A percentile compares a stretch with the other conserved stretches of the same genome.
These are phyloP conservation scores for Rhabditoides inermis DNA, from an alignment of 2,888 invertebrate genomes.

Conservation along the genomic window DNA sequence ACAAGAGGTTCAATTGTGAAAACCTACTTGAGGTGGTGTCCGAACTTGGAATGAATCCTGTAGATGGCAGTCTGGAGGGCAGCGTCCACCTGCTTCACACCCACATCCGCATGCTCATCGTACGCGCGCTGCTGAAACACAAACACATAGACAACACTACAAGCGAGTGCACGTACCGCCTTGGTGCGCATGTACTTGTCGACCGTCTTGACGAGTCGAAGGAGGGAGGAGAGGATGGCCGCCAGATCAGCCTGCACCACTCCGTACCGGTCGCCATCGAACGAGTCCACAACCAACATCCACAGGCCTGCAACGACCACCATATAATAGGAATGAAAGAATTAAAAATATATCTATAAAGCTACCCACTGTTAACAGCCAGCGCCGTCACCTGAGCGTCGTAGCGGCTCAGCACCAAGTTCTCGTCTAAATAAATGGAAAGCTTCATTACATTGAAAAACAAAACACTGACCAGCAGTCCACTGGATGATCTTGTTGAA, in stretches of 20 bases:
- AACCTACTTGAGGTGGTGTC: too few relatives aligned
- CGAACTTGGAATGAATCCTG: too few relatives aligned
- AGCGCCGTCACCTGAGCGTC: conserved; percentile 4
- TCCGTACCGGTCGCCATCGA: conserved; percentile 30
- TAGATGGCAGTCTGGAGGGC: too few relatives aligned
- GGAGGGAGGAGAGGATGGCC: conserved; percentile 10
- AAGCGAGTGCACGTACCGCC: conserved; percentile 24
- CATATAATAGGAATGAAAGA: not conserved
- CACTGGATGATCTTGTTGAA: too few relatives aligned
- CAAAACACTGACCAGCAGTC: not conserved
- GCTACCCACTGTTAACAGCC: conserved; percentile 1
- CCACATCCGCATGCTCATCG: too few relatives aligned
- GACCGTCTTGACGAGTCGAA: conserved; percentile 15
- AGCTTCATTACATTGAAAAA: not conserved
- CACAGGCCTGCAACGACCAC: conserved; percentile 23
- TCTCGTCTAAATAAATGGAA: conserved; percentile 2
- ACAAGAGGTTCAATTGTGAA: too few relatives aligned
- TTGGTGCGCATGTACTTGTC: conserved; percentile 23
- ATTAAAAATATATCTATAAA: not conserved
- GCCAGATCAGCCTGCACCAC: conserved; percentile 30
- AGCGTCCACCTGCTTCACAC: too few relatives aligned
- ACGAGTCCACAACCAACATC: conserved; percentile 25
- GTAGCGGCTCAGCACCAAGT: not conserved
- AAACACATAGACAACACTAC: too few relatives aligned
- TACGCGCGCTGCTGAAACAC: too few relatives aligned